These are phyloP conservation scores for Spondyliosoma cantharus DNA, from an alignment of 2,797 vertebrate species.

Conservation along the genomic window DNA sequence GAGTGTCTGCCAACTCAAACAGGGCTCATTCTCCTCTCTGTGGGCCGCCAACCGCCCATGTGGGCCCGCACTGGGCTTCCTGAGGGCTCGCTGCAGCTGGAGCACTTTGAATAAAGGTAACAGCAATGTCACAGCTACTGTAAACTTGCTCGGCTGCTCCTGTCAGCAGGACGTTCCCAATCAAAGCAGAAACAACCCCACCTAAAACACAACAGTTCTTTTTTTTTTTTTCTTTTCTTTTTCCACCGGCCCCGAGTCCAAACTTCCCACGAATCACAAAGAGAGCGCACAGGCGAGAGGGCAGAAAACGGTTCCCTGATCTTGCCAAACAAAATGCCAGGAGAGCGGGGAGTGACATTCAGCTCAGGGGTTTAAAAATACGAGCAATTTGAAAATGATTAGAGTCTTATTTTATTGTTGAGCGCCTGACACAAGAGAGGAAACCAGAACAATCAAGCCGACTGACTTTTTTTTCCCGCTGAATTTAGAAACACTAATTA, in stretches of 20 bases:
- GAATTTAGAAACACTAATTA: conserved; percentile 91
- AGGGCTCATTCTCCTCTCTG: conserved; percentile 80
- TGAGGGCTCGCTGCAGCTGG: conserved; percentile 97
- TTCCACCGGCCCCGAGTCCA: conserved; percentile 57
- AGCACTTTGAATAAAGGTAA: conserved; percentile 92
- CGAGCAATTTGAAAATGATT: conserved; percentile 82
- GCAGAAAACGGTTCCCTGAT: conserved; percentile 72
- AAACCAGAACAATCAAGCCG: conserved; percentile 86
- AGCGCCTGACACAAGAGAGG: conserved; percentile 82
- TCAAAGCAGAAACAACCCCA: conserved; percentile 85
- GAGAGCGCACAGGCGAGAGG: conserved; percentile 71
- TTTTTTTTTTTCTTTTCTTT: conserved; percentile 37
- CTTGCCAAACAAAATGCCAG: conserved; percentile 82
- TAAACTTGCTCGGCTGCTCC: conserved; percentile 86
- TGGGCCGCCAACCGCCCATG: conserved; percentile 84
- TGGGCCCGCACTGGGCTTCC: conserved; percentile 89
- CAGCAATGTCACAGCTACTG: conserved; percentile 93
- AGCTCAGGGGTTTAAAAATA: conserved; percentile 79
- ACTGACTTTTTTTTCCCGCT: conserved; percentile 76
- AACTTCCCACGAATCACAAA: conserved; percentile 82
- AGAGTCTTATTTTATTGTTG: conserved; percentile 85
- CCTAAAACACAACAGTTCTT: conserved; percentile 76
- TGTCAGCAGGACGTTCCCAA: conserved; percentile 88
- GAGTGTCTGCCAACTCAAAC: conserved; percentile 95
- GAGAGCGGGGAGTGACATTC: conserved; percentile 79